These are phyloP conservation scores for Hesperia comma DNA, from an alignment of 2,888 invertebrate genomes.

Conservation along the genomic window DNA sequence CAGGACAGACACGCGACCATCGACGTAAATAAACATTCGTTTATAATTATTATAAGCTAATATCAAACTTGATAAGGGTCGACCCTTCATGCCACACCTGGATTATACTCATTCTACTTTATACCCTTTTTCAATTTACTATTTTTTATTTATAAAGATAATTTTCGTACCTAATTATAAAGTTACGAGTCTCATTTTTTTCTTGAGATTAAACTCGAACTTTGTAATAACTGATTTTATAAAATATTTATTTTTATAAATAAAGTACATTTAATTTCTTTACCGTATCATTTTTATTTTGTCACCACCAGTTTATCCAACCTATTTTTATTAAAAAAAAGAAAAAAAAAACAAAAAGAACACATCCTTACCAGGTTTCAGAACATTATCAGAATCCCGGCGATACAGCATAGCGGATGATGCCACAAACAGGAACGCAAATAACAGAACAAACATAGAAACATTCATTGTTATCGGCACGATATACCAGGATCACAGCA, in stretches of 20 bases:
- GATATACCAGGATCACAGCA: conserved; percentile 71
- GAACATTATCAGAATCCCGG: conserved; percentile 72
- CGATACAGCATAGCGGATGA: conserved; percentile 73
- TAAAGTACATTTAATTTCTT: no score
- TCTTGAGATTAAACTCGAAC: no score
- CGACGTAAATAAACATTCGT: neutral
- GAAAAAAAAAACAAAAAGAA: neutral
- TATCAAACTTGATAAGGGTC: conserved; percentile 3
- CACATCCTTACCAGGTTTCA: conserved; percentile 70
- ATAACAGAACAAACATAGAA: conserved; percentile 74
- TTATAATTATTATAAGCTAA: neutral
- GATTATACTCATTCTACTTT: conserved; percentile 4
- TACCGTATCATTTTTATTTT: no score
- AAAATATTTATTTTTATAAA: no score
- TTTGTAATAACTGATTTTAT: no score
- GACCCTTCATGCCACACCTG: neutral
- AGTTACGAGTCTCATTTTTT: no score
- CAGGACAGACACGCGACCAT: neutral
- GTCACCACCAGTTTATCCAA: no score
- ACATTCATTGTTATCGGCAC: conserved; percentile 78
- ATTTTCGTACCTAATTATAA: no score
- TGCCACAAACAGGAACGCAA: conserved; percentile 70
- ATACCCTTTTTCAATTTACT: neutral
- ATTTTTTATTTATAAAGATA: neutral
- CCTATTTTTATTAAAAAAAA: no score